phyloP scores from a whole-genome alignment of 1,140 invertebrate genomes.

The Caerostris extrusa region DNA sequence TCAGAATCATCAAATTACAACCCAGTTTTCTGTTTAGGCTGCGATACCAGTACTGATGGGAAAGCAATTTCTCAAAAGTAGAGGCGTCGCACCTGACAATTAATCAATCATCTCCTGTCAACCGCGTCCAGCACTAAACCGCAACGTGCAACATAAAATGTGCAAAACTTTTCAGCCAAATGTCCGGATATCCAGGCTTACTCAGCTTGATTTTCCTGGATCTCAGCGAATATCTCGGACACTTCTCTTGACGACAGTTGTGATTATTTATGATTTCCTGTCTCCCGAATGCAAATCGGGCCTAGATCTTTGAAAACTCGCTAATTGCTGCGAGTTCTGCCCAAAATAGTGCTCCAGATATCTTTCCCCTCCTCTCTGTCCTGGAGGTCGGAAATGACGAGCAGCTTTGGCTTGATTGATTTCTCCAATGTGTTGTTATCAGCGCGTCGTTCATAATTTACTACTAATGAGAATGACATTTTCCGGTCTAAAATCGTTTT shows the following conservation, averaged over 20 bases:
- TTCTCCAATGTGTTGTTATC: constrained; percentile 72
- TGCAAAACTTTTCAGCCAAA: constrained; percentile 48
- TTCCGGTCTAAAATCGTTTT: constrained; percentile 68
- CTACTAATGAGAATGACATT: constrained; percentile 72
- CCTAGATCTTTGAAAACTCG: constrained; percentile 68
- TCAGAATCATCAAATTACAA: neutral
- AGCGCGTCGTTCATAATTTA: constrained; percentile 74
- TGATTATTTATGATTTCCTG: constrained; percentile 76
- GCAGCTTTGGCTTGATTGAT: constrained; percentile 70
- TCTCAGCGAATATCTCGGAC: constrained; percentile 30
- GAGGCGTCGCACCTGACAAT: constrained; percentile 43
- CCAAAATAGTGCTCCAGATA: constrained; percentile 53
- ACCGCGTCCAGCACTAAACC: neutral
- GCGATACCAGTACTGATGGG: neutral
- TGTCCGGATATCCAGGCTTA: constrained; percentile 46
- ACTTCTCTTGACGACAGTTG: constrained; percentile 36
- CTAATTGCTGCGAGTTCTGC: constrained; percentile 68
- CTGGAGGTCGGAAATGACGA: constrained; percentile 68
- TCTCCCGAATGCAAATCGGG: constrained; percentile 67
- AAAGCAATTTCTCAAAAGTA: constrained; percentile 36
- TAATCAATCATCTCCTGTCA: constrained; percentile 44
- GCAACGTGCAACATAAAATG: constrained; percentile 23
- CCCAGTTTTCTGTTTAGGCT: neutral
- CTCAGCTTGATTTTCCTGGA: constrained; percentile 43
- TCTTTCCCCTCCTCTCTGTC: neutral